Conservation (phyloP, 2,113 vertebrate genomes). For the Macquaria australasica region DNA sequence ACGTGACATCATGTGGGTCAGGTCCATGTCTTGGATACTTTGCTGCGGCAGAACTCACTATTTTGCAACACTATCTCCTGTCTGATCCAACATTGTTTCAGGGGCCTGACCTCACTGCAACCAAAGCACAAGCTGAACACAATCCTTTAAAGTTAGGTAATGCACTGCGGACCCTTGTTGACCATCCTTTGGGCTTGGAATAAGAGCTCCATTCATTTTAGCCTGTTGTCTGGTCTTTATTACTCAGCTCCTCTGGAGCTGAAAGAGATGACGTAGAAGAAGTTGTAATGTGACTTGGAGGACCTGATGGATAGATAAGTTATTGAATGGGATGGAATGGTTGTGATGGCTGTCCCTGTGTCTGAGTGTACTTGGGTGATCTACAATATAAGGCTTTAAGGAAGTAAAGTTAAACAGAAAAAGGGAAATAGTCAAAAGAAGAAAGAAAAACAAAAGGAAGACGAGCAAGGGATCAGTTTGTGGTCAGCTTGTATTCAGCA, state of each 20-base stretch:
- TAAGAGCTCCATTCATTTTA: constrained; percentile 65
- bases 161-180: constrained; percentile 64
- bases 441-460: constrained; percentile 31
- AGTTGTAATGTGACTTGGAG: constrained; percentile 13
- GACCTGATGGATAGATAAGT: constrained; percentile 17
- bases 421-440: background rate
- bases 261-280: constrained; percentile 51
- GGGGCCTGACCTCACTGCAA: constrained; percentile 66
- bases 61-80: constrained; percentile 72
- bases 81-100: constrained; percentile 67
- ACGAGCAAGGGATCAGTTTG: constrained; percentile 45
- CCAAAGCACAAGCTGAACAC: constrained; percentile 68
- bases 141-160: constrained; percentile 75
- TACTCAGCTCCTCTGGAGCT: constrained; percentile 58
- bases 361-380: constrained; percentile 11
- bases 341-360: background rate
- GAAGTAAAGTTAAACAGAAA: constrained; percentile 2
- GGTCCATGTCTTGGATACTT: constrained; percentile 48
- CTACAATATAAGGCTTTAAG: constrained; percentile 2
- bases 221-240: constrained; percentile 76
- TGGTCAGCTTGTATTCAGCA: constrained; percentile 59
- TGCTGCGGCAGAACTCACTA: constrained; percentile 48
- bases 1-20: constrained; percentile 63
- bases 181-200: constrained; percentile 70
- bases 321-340: constrained; percentile 23